These are phyloP conservation scores for Bombus superbus DNA, from an alignment of 1,140 invertebrate genomes.

Conservation along the genomic window DNA sequence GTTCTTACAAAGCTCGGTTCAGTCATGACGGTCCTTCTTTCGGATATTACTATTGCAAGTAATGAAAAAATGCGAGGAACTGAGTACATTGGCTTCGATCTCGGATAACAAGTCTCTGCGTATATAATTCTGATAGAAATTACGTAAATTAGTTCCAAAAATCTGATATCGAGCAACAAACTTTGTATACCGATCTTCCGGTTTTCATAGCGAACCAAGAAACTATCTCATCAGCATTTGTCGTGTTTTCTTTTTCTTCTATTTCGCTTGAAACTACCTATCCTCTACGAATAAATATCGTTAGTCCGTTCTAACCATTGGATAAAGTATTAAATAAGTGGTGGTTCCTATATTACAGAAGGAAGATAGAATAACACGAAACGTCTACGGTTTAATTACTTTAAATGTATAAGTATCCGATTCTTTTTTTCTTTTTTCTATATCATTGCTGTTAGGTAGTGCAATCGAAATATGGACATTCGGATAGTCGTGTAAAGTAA, in stretches of 20 bases:
- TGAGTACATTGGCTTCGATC: conserved; percentile 47
- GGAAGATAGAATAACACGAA: conserved; percentile 34
- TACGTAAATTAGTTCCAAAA: not conserved
- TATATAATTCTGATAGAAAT: not conserved
- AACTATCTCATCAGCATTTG: not conserved
- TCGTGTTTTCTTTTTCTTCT: not conserved
- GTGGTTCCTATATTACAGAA: conserved; percentile 43
- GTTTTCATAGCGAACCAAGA: not conserved
- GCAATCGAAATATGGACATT: conserved; percentile 54
- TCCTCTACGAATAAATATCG: conserved; percentile 48
- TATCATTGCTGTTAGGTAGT: conserved; percentile 29
- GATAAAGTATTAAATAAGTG: conserved; percentile 52
- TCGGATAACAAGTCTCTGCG: not conserved
- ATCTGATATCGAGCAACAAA: not conserved
- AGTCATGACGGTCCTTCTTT: conserved; percentile 48
- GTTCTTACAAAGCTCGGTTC: conserved; percentile 48
- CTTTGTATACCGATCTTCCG: conserved; percentile 8
- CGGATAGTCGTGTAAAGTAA: conserved; percentile 37
- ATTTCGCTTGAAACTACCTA: conserved; percentile 18
- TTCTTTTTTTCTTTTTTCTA: not conserved
- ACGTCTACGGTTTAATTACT: conserved; percentile 30
- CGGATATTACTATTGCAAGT: conserved; percentile 16
- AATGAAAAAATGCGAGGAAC: conserved; percentile 55
- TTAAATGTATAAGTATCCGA: conserved; percentile 32
- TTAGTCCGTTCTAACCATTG: conserved; percentile 63